Evolutionary conservation across 2,113 vertebrate genomes (phyloP), one percentile per base, ranked within the genome.

Genomic region (Takifugu flavidus): DNA sequence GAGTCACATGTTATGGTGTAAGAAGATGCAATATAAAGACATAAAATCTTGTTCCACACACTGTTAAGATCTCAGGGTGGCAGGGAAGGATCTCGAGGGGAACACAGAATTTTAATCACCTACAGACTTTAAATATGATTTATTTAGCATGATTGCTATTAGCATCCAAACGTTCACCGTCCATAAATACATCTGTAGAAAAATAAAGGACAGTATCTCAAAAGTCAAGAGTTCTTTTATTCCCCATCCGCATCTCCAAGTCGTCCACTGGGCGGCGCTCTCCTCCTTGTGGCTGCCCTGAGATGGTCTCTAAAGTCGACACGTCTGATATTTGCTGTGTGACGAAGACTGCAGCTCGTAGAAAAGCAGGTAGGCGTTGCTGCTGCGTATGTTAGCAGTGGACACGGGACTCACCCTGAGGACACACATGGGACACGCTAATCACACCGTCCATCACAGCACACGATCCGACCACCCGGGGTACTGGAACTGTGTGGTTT

Each of bases 311-410:
- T 85, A 87, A 0, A 88, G 82, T 6, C 82, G 74, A 45, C 79
- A 80, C 0, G 79, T 85, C 70, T 86, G 85, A 34, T 78, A 70
- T 66, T 87, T 96, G 90, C 93, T 90, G 74, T 93, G 93, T 0
- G 94, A 92, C 64, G 92, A 90, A 0, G 92, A 82, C 82, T 92
- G 89, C 84, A 94, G 86, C 87, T 99, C 95, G 0, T 98, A 99
- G 90, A 99, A 99, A 76, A 99, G 93, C 74, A 99, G 88, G 53
- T 98, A 94, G 0, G 93, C 94, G 83, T 97, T 95, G 31, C 94
- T 96, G 91, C 92, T 95, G 79, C 94, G 94, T 28, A 98, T 90
- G 79, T 98, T 95, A 86, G 94, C 93, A 82, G 94, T 92, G 49
- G 94, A 95, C 91, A 98, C 94, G 0, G 94, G 94, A 13, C 93